Conservation (phyloP, 30 jellyfish, hydroid and myxozoan species). For the Rhopilema esculentum region DNA sequence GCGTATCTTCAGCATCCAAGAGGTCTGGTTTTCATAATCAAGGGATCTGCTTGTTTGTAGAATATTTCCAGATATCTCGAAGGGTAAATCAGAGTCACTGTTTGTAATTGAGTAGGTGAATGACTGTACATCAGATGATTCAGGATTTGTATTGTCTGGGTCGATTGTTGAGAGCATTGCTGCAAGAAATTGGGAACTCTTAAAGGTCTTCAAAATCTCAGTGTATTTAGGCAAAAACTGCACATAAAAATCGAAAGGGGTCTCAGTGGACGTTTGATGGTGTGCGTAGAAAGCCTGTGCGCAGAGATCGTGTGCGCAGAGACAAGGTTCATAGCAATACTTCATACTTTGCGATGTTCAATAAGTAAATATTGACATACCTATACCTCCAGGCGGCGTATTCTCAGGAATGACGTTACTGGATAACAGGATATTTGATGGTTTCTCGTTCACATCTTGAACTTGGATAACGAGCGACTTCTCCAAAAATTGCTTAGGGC, state of each 20-base stretch:
- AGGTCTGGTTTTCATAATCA: constrained; percentile 72
- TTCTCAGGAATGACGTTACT: constrained; percentile 40
- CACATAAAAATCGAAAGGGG: too few species aligned
- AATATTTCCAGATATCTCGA: constrained; percentile 44
- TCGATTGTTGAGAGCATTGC: constrained; percentile 72
- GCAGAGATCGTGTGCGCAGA: too few species aligned
- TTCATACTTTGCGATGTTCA: too few species aligned
- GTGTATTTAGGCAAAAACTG: too few species aligned
- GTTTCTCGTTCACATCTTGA: constrained; percentile 67
- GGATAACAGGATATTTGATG: constrained; percentile 51
- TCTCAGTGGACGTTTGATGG: too few species aligned
- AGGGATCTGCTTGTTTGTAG: constrained; percentile 37
- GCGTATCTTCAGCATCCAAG: constrained; percentile 58
- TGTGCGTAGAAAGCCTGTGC: too few species aligned
- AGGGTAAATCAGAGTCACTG: constrained; percentile 49
- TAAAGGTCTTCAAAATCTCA: too few species aligned
- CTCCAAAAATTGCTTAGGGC: constrained; percentile 17
- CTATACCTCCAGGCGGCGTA: constrained; percentile 66
- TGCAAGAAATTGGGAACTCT: background rate
- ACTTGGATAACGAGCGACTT: constrained; percentile 39
- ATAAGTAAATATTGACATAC: too few species aligned
- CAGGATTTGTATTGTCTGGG: constrained; percentile 52
- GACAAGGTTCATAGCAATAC: too few species aligned
- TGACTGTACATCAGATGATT: constrained; percentile 19
- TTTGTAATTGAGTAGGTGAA: constrained; percentile 64